Percentiles rank a stretch among this genome's conserved stretches.
Conservation (phyloP, 2,113 vertebrate genomes). For the Philantomba maxwellii region DNA sequence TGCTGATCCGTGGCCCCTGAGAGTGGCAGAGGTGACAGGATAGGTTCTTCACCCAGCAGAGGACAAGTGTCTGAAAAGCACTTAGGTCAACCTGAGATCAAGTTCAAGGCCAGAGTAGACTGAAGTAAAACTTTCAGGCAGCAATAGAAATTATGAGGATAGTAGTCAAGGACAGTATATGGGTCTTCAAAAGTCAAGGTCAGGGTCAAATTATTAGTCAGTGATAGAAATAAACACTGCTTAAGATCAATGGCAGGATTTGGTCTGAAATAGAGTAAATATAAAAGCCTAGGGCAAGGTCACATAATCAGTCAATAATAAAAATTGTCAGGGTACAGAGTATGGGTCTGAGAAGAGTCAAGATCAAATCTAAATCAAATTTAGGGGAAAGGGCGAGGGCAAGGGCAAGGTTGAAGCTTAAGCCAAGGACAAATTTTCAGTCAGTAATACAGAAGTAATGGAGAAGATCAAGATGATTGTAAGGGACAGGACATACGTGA, state of each 20-base stretch:
- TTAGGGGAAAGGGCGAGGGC: background rate
- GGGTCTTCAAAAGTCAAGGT: background rate
- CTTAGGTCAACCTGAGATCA: background rate
- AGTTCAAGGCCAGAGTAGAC: background rate
- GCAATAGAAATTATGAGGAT: background rate
- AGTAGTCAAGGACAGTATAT: background rate
- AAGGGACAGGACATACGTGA: background rate
- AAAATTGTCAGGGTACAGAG: background rate
- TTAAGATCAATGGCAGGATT: background rate
- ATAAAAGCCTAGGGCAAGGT: background rate
- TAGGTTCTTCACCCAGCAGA: background rate
- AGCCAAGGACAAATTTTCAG: background rate
- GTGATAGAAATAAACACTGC: background rate
- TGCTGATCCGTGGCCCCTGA: background rate
- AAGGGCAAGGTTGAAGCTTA: background rate
- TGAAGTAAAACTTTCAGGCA: background rate
- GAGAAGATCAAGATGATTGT: background rate
- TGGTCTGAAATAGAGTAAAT: background rate
- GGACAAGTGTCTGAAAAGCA: background rate
- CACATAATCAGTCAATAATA: background rate
- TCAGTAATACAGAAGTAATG: background rate
- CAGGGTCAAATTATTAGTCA: background rate
- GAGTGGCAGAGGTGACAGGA: background rate
- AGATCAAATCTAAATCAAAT: background rate
- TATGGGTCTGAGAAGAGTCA: background rate